Evolutionary conservation across 2,888 invertebrate species (phyloP).

Genomic region (Hanleya hanleyi): DNA sequence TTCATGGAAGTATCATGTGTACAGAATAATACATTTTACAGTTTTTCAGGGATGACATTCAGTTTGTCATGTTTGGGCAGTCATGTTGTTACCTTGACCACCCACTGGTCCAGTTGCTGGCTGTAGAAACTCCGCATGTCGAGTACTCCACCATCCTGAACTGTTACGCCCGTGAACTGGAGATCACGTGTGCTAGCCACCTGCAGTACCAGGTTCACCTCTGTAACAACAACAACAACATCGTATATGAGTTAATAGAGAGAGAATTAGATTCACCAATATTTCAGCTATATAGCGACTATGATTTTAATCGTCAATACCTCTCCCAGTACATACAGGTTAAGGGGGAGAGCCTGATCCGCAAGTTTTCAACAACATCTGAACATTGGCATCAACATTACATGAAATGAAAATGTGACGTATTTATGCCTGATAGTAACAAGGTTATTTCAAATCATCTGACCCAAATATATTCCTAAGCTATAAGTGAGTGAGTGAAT

Average conservation of each 20-base stretch:
- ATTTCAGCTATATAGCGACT: too few relatives aligned
- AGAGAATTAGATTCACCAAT: too few relatives aligned
- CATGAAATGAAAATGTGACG: too few relatives aligned
- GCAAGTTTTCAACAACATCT: too few relatives aligned
- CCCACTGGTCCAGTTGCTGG: constrained; percentile 48
- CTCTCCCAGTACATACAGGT: too few relatives aligned
- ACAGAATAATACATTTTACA: too few relatives aligned
- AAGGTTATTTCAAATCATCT: too few relatives aligned
- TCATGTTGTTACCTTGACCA: constrained; percentile 35
- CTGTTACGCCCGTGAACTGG: constrained; percentile 44
- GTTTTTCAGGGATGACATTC: not conserved
- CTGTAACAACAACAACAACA: constrained; percentile 16
- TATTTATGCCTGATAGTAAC: too few relatives aligned
- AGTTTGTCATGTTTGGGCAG: not conserved
- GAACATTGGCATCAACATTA: too few relatives aligned
- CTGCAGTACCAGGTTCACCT: constrained; percentile 39
- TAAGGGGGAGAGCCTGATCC: not conserved
- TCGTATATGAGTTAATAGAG: not conserved
- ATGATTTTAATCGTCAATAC: not conserved
- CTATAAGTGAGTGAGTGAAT: too few relatives aligned
- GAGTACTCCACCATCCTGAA: constrained; percentile 47
- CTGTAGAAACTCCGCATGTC: constrained; percentile 35
- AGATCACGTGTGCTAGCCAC: constrained; percentile 33
- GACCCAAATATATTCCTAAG: too few relatives aligned
- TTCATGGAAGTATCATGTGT: too few relatives aligned